Percentiles rank a stretch among this genome's conserved stretches.
Conservation (phyloP, 2,113 vertebrate species). For the Panthera tigris region DNA sequence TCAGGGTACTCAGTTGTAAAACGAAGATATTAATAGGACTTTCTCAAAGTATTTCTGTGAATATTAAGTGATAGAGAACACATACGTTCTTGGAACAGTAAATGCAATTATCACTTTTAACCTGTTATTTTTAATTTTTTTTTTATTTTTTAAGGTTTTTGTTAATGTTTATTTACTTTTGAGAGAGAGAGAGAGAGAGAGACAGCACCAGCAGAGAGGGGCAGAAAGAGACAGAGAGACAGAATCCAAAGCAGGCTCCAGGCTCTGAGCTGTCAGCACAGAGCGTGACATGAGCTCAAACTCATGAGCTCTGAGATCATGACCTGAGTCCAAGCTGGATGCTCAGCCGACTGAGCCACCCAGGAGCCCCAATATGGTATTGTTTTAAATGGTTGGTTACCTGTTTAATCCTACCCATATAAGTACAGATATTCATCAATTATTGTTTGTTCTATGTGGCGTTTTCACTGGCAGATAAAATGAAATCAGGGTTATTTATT, state of each 20-base stretch:
- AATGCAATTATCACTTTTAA: background rate
- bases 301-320: no score
- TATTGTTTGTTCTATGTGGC: background rate
- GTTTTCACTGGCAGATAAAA: conserved; percentile 13
- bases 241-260: no score
- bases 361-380: background rate
- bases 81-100: background rate
- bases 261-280: no score
- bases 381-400: background rate
- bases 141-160: no score
- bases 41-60: background rate
- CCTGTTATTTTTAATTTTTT: background rate
- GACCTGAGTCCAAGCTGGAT: no score
- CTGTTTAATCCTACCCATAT: background rate
- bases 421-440: background rate
- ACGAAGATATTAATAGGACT: background rate
- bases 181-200: no score
- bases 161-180: no score
- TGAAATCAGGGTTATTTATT: background rate
- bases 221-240: no score
- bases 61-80: background rate
- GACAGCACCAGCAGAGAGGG: no score
- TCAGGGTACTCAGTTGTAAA: background rate
- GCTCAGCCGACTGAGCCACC: no score
- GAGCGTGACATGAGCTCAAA: no score